Evolutionary conservation across 2,113 vertebrate species (phyloP).

Genomic region (Oplegnathus fasciatus): DNA sequence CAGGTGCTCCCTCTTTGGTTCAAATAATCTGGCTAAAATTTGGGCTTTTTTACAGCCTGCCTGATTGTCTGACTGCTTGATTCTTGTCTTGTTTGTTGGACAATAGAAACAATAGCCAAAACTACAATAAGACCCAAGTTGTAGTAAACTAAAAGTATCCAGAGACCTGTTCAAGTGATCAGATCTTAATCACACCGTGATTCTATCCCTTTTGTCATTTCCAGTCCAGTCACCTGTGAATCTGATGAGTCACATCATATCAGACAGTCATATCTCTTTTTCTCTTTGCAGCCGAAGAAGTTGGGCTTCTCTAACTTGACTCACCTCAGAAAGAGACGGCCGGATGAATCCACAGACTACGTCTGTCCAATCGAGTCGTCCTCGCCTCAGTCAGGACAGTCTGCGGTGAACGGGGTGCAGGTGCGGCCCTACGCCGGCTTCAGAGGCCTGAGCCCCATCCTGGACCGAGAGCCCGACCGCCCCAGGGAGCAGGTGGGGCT

Average conservation of each 20-base stretch:
- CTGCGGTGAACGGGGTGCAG: slow-evolving; percentile 81
- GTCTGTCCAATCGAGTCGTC: slow-evolving; percentile 90
- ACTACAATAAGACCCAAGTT: background rate
- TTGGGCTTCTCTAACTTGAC: slow-evolving; percentile 94
- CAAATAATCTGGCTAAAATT: background rate
- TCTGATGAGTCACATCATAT: background rate
- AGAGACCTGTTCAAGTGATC: background rate
- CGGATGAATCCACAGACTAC: slow-evolving; percentile 93
- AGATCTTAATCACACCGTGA: too few species aligned
- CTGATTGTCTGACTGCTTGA: too few species aligned
- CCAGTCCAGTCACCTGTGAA: background rate
- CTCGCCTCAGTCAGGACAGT: slow-evolving; percentile 27
- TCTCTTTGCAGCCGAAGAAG: slow-evolving; percentile 91
- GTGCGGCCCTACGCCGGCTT: slow-evolving; percentile 82
- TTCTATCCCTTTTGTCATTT: background rate
- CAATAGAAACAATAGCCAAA: background rate
- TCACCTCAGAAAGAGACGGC: slow-evolving; percentile 91
- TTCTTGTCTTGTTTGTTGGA: background rate
- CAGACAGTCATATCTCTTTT: background rate
- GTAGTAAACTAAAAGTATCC: background rate
- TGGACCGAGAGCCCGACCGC: slow-evolving; percentile 85
- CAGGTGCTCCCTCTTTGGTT: background rate
- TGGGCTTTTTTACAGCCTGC: background rate
- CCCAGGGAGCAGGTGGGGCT: slow-evolving; percentile 93
- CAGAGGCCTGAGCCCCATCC: slow-evolving; percentile 85